phyloP scores from a whole-genome alignment of 2,797 vertebrate species.

The Sus cebifrons region DNA sequence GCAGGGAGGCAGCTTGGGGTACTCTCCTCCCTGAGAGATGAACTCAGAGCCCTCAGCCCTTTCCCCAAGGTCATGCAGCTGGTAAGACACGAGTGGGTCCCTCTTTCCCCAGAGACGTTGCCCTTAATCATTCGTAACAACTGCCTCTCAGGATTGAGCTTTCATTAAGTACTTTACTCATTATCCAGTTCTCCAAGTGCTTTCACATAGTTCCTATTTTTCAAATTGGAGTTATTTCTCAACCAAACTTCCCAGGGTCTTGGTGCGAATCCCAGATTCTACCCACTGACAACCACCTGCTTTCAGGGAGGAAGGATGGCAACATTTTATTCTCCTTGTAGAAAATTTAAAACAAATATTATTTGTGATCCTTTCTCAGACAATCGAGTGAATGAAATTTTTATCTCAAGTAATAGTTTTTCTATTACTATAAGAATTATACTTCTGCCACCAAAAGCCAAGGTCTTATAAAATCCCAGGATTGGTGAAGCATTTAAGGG shows the following conservation, averaged over 20 bases:
- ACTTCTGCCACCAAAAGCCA: neutral
- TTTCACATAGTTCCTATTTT: neutral
- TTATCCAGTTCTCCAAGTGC: neutral
- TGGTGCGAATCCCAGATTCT: constrained; percentile 32
- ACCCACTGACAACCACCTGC: neutral
- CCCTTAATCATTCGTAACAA: neutral
- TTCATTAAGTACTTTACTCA: neutral
- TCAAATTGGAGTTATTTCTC: constrained; percentile 25
- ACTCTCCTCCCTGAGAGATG: neutral
- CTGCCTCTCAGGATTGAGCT: neutral
- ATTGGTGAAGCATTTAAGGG: neutral
- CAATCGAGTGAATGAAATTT: constrained; percentile 35
- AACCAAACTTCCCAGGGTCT: neutral
- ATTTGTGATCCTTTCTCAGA: constrained; percentile 59
- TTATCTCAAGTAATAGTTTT: constrained; percentile 14
- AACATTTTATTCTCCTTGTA: constrained; percentile 32
- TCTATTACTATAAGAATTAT: neutral
- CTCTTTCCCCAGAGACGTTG: neutral
- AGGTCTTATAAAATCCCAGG: constrained; percentile 24
- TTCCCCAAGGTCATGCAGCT: neutral
- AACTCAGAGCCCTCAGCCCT: neutral
- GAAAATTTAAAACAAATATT: constrained; percentile 38
- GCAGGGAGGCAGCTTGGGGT: fast-evolving
- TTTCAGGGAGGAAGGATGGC: constrained; percentile 11
- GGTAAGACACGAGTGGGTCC: fast-evolving